Conservation (phyloP, 2,888 invertebrate genomes). For the Phaedon cochleariae region DNA sequence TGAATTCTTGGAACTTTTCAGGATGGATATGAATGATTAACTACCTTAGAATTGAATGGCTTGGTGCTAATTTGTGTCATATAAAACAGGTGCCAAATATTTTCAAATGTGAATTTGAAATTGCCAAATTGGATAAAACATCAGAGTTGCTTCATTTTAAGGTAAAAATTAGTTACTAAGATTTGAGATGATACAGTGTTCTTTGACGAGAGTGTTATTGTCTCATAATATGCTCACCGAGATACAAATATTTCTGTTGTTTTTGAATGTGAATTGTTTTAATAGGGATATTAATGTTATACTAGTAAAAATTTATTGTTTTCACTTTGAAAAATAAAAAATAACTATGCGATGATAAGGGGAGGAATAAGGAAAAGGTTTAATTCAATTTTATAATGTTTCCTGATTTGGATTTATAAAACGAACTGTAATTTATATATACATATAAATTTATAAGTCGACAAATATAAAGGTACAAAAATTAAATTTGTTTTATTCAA, state of each 20-base stretch:
- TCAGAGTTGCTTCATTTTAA: slow-evolving; percentile 1
- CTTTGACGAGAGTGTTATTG: neutral
- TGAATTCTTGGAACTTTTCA: neutral
- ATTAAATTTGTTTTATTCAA: slow-evolving; percentile 33
- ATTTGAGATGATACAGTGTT: neutral
- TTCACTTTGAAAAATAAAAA: slow-evolving; percentile 43
- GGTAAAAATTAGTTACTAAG: neutral
- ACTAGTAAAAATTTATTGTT: slow-evolving; percentile 46
- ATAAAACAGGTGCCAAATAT: neutral
- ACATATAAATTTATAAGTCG: slow-evolving; percentile 52
- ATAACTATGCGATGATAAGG: slow-evolving; percentile 38
- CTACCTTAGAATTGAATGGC: slow-evolving; percentile 6
- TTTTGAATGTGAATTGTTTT: slow-evolving; percentile 15
- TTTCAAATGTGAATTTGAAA: neutral
- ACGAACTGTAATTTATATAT: slow-evolving; percentile 54
- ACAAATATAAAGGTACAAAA: slow-evolving; percentile 51
- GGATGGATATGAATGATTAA: neutral
- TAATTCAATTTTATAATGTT: slow-evolving; percentile 52
- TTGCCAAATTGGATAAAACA: neutral
- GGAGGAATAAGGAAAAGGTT: slow-evolving; percentile 48
- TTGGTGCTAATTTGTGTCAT: slow-evolving; percentile 3
- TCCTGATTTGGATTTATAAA: slow-evolving; percentile 52
- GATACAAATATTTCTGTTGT: slow-evolving; percentile 5
- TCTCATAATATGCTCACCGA: neutral
- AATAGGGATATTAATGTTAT: slow-evolving; percentile 43